A percentile compares a stretch with the other conserved stretches of the same genome.
Conservation (phyloP, 2,113 vertebrate species). For the Nannospalax galili region DNA sequence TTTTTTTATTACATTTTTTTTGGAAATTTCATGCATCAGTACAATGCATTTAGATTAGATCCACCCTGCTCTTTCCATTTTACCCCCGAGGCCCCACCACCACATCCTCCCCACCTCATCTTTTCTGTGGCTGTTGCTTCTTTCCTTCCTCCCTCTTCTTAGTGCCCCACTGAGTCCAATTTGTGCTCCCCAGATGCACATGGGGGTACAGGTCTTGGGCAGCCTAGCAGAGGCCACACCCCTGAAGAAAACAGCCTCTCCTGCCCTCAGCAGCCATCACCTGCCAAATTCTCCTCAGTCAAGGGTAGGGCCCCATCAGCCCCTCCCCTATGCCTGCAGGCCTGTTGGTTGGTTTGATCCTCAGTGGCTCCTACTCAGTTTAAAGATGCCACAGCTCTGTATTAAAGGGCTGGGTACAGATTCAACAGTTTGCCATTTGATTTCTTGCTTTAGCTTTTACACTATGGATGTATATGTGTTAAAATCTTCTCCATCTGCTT, state of each 20-base stretch:
- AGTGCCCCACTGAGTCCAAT: neutral
- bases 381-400: constrained; percentile 58
- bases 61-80: too few species aligned
- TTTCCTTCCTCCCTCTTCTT: neutral
- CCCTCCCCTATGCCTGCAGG: neutral
- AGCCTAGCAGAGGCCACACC: neutral
- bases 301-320: too few species aligned
- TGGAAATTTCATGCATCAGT: neutral
- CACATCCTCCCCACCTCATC: neutral
- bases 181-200: neutral
- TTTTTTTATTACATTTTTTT: neutral
- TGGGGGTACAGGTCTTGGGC: neutral
- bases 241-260: neutral
- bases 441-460: constrained; percentile 19
- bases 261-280: neutral
- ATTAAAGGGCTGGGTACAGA: neutral
- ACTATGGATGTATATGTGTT: neutral
- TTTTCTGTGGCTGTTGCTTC: neutral
- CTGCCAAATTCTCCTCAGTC: neutral
- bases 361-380: constrained; percentile 57
- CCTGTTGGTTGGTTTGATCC: neutral
- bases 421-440: neutral
- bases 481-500: neutral
- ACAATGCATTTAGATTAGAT: neutral
- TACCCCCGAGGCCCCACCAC: too few species aligned